phyloP scores from a whole-genome alignment of 1,140 invertebrate species.

The Gryllus bimaculatus region DNA sequence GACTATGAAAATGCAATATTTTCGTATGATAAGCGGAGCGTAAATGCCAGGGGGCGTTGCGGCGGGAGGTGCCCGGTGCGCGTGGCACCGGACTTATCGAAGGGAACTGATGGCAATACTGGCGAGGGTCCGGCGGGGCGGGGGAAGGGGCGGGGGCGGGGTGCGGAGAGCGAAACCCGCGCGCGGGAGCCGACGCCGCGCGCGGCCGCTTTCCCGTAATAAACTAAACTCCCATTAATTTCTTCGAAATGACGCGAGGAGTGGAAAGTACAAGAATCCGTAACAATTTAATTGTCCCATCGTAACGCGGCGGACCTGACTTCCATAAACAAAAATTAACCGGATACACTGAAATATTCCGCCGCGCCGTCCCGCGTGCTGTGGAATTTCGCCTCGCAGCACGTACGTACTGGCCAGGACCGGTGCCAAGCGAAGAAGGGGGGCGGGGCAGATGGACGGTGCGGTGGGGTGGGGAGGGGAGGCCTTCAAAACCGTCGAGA shows the following conservation, averaged over 20 bases:
- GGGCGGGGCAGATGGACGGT: background rate
- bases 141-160: too few relatives aligned
- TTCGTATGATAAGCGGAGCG: background rate
- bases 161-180: too few relatives aligned
- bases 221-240: background rate
- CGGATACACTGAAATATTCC: background rate
- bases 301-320: background rate
- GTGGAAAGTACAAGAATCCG: background rate
- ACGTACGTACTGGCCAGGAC: background rate
- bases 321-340: background rate
- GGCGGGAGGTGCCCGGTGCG: background rate
- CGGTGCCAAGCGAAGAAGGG: background rate
- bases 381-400: background rate
- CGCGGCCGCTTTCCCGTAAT: background rate
- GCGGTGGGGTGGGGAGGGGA: too few relatives aligned
- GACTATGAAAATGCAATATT: constrained; percentile 5
- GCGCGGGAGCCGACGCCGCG: too few relatives aligned
- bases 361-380: too few relatives aligned
- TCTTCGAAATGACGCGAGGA: background rate
- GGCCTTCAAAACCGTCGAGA: background rate
- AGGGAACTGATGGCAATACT: constrained; percentile 1
- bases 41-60: background rate
- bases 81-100: background rate
- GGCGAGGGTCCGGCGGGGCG: background rate
- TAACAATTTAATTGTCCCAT: background rate